These are phyloP conservation scores for Tadarida brasiliensis DNA, from an alignment of 2,797 vertebrate species.

Conservation along the genomic window DNA sequence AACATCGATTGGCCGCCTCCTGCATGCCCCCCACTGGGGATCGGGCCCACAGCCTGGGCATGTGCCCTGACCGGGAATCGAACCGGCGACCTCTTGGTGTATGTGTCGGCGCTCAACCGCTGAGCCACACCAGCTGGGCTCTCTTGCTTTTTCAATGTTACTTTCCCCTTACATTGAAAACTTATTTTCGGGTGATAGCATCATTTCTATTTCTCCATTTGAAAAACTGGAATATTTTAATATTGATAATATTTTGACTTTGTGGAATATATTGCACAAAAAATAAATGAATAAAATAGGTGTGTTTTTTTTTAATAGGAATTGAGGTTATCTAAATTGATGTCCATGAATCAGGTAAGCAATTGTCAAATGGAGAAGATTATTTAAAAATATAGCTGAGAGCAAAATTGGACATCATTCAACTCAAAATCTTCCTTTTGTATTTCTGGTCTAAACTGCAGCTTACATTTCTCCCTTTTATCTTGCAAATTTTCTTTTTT, in stretches of 20 bases:
- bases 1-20: no score
- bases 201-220: conserved; percentile 62
- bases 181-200: conserved; percentile 15
- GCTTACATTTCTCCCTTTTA: not conserved
- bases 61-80: no score
- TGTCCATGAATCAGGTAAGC: conserved; percentile 12
- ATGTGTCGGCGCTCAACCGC: no score
- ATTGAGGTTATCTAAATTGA: conserved; percentile 26
- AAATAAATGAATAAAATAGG: not conserved
- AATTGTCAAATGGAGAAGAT: not conserved
- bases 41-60: no score
- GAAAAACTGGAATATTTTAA: conserved; percentile 30
- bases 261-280: not conserved
- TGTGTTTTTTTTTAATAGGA: not conserved
- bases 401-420: not conserved
- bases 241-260: not conserved
- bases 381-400: not conserved
- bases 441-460: not conserved
- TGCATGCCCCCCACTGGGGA: no score
- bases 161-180: conserved; percentile 45
- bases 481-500: not conserved
- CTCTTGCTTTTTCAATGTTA: conserved; percentile 8
- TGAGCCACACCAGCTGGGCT: not conserved
- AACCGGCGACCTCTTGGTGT: no score
- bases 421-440: not conserved